Base-by-base conservation (phyloP, 1,140 invertebrate species). In the Brachionus paranguensis region DNA sequence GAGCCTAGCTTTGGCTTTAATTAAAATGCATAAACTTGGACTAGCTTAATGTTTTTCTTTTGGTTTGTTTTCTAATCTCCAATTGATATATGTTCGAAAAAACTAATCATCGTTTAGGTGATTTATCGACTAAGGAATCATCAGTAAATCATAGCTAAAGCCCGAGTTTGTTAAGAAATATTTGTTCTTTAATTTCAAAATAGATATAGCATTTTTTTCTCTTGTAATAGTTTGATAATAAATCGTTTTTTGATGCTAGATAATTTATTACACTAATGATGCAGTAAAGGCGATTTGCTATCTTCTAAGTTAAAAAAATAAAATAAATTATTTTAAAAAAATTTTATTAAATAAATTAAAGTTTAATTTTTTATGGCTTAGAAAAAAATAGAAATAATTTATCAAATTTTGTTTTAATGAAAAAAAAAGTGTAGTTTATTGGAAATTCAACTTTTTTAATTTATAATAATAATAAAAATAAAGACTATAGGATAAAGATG, bases 231-330 rank as follows among this genome's bases (percentile, higher is more conserved):
- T 41, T 68, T 27, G 65, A 29, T 68, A 68, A 68, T 68, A 68
- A 68, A 68, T 68, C 65, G 65, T 68, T 68, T 68, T 68, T 68
- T 68, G 17, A 68, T 68, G 65, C 65, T 33, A 68, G 33, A 68
- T 11, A 37, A 68, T 65, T 65, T 24, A 65, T 65, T 65, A 68
- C 29, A 68, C 27, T 60, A 60, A 60, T 60, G 53, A 60, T 20
- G 53, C 53, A 20, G 20, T 17, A 55, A 20, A 55, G 50, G 50
- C 50, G n/a, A 55, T 55, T 55, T 55, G 50, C 7, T 55, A 17
- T 55, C n/a, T 20, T 55, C 7, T 45, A 3, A 37, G 2, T 37
- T 37, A 53, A 3, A 14, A 53, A 3, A 53, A 50, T 2, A 53
- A 14, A 17, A 53, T 14, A 17, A 53, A 53, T 53, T n/a, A 14